These are phyloP conservation scores for Prietella phreatophila DNA, from an alignment of 2,113 vertebrate genomes.

Conservation along the genomic window DNA sequence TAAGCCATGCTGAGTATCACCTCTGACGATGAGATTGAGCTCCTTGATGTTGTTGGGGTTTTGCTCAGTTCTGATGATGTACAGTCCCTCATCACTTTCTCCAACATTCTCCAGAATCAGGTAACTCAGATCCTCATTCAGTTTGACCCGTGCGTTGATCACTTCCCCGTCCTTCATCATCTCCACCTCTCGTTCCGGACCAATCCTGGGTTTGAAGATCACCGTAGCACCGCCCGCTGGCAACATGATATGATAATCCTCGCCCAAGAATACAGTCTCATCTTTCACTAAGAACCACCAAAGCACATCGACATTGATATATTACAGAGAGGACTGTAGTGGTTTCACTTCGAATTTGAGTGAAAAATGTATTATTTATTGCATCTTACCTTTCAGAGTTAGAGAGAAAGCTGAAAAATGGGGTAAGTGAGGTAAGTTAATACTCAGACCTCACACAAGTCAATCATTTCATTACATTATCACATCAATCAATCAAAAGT, in stretches of 20 bases:
- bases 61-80: constrained; percentile 63
- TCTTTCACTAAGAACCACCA: constrained; percentile 34
- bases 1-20: constrained; percentile 49
- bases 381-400: constrained; percentile 62
- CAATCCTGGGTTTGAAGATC: constrained; percentile 53
- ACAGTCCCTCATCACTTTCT: constrained; percentile 70
- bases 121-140: constrained; percentile 58
- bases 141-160: constrained; percentile 53
- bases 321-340: not conserved
- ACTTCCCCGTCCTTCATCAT: constrained; percentile 58
- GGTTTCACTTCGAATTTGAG: not conserved
- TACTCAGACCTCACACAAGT: not conserved
- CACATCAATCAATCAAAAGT: not conserved
- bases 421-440: constrained; percentile 7
- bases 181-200: constrained; percentile 20
- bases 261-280: constrained; percentile 60
- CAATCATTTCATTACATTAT: not conserved
- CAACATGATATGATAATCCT: constrained; percentile 69
- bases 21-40: constrained; percentile 66
- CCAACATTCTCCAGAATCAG: constrained; percentile 65
- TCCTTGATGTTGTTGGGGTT: constrained; percentile 44
- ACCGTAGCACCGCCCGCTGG: constrained; percentile 54
- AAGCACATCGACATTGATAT: not conserved
- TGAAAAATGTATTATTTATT: not conserved
- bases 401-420: constrained; percentile 59